Base-by-base conservation (phyloP, 2,888 invertebrate species). In the Rapana venosa region DNA sequence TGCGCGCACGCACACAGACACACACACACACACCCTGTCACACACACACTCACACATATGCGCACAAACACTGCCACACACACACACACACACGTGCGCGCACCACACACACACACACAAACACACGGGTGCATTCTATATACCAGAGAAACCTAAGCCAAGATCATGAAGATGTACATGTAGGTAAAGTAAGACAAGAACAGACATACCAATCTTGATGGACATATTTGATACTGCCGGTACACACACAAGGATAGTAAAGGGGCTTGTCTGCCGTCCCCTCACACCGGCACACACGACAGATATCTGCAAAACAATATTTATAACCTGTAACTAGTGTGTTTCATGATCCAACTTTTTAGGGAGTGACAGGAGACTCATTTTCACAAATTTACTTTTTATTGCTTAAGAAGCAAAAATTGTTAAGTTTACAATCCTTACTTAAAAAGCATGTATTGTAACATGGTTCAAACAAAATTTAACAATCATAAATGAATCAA, bases 151-250 rank as follows among this genome's bases (percentile, higher is more conserved):
- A 66, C 66, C 66, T 26, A 17, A 66, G 17, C 13, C 66, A 66
- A 66, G 2, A 2, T 15, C 61, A 70, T 70, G 5, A 13, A 70
- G 58, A 58, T 58, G 58, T 58, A 8, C 15, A 58, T 20, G 15
- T 61, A 61, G 13, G 15, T 22, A 61, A 61, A 61, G 6, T 8
- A 26, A 79, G 13, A 35, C 32, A 79, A 79, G 20, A 26, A 66
- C 66, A 66, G 17, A 22, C 81, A 20, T 93, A 96, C 96, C 96
- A 99, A 96, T 99, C 99, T 96, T 99, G 99, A 96, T 99, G 99
- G 91, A 99, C 99, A 97, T 98, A 99, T 97, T 99, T 99, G 94
- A 99, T 99, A 94, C 99, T 99, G 89, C 99, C 99, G 56, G 99
- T 99, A 96, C 99, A 99, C 90, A 99, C 98, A 96, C 99, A 99